phyloP scores from a whole-genome alignment of 92 coral and sea anemone species.

The Isaurus tuberculatus region DNA sequence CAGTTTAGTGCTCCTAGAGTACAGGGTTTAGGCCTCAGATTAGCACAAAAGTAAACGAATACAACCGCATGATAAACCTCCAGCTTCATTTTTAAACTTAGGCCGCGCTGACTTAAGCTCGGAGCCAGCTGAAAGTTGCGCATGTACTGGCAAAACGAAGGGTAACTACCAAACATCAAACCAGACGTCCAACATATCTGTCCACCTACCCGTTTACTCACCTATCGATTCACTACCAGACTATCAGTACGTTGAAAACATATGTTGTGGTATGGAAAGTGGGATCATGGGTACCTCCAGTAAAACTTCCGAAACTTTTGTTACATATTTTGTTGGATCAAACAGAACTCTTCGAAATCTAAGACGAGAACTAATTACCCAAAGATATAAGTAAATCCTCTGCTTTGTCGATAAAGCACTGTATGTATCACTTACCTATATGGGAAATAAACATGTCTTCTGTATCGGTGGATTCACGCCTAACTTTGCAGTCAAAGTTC shows the following conservation, averaged over 20 bases:
- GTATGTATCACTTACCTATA: conserved; percentile 62
- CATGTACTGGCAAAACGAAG: not conserved
- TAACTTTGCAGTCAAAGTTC: conserved; percentile 91
- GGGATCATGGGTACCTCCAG: no score
- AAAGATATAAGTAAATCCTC: not conserved
- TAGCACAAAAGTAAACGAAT: not conserved
- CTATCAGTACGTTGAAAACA: no score
- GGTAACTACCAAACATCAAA: not conserved
- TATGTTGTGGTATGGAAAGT: no score
- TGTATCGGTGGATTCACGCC: conserved; percentile 86
- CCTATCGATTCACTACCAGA: no score
- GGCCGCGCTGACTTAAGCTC: not conserved
- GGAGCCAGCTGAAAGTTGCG: not conserved
- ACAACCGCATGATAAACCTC: conserved; percentile 6
- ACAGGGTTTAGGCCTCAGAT: not conserved
- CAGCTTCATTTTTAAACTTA: not conserved
- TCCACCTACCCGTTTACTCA: no score
- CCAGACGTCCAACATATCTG: no score
- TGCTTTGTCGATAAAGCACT: not conserved
- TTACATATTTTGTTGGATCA: no score
- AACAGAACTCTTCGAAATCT: no score
- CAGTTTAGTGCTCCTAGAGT: not conserved
- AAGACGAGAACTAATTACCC: not conserved
- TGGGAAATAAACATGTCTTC: conserved; percentile 89
- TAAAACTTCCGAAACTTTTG: no score